Evolutionary conservation across 2,113 vertebrate genomes (phyloP).

Genomic region (Bufo bufo): DNA sequence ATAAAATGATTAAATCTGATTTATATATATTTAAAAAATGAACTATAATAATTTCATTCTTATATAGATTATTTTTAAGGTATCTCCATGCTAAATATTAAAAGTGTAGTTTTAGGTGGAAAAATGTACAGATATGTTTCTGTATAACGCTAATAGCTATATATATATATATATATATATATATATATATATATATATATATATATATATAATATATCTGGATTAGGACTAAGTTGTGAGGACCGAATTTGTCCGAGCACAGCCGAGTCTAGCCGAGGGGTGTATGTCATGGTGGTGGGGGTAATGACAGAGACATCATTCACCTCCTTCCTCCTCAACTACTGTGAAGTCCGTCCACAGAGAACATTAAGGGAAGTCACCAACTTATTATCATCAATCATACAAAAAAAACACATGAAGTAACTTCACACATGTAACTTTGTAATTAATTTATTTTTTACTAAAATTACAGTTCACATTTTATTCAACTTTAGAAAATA

Average conservation of each 20-base stretch:
- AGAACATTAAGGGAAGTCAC: background rate
- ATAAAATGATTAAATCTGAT: background rate
- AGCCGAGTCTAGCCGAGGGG: background rate
- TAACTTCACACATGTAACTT: background rate
- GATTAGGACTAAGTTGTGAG: background rate
- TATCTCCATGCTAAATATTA: no score
- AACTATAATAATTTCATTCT: no score
- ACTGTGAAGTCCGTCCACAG: background rate
- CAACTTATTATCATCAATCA: conserved; percentile 18
- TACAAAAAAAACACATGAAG: background rate
- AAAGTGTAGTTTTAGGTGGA: no score
- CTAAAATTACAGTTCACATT: background rate
- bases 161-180: no score
- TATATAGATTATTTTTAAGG: no score
- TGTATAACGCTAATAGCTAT: no score
- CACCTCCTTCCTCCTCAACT: background rate
- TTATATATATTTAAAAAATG: no score
- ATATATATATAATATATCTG: background rate
- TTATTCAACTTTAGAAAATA: background rate
- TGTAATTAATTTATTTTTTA: background rate
- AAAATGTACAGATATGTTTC: no score
- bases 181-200: background rate
- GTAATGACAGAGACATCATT: conserved; percentile 4
- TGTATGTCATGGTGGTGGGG: background rate
- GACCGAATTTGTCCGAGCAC: background rate